Conservation (phyloP, 2,113 vertebrate genomes). For the Mastomys natalensis region DNA sequence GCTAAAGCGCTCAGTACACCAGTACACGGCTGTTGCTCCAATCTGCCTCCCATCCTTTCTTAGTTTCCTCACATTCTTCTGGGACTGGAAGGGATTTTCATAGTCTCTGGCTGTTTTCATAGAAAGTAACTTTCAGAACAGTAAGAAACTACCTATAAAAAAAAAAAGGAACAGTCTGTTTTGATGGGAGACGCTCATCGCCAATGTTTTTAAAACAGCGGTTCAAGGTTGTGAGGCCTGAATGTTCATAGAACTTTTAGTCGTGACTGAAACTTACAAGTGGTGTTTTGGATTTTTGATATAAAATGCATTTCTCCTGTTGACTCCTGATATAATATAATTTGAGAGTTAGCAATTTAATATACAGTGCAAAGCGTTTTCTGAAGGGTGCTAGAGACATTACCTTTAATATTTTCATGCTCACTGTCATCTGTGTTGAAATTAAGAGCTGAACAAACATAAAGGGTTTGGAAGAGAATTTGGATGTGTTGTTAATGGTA, state of each 20-base stretch:
- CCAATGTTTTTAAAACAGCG: not conserved
- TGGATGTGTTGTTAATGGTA: not conserved
- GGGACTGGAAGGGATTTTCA: not conserved
- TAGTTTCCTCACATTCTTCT: not conserved
- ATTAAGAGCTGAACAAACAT: not conserved
- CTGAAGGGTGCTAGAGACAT: not conserved
- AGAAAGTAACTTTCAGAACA: slow-evolving; percentile 2
- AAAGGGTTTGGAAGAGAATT: not conserved
- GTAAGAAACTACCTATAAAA: not conserved
- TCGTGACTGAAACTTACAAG: not conserved
- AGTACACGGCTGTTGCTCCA: slow-evolving; percentile 4
- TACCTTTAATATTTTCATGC: not conserved
- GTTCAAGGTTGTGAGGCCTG: not conserved
- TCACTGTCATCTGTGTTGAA: not conserved
- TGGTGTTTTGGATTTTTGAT: not conserved
- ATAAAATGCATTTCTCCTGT: slow-evolving; percentile 30
- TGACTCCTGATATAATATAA: not conserved
- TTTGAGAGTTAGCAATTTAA: not conserved
- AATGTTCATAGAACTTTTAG: not conserved
- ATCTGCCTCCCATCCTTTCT: not conserved
- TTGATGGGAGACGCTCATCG: not conserved
- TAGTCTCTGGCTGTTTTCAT: slow-evolving; percentile 15
- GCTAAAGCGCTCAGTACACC: not conserved
- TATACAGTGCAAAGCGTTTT: not conserved
- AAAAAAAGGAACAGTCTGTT: not conserved